Percentiles rank a stretch among this genome's conserved stretches.
Conservation (phyloP, 2,113 vertebrate species). For the Ictalurus furcatus region DNA sequence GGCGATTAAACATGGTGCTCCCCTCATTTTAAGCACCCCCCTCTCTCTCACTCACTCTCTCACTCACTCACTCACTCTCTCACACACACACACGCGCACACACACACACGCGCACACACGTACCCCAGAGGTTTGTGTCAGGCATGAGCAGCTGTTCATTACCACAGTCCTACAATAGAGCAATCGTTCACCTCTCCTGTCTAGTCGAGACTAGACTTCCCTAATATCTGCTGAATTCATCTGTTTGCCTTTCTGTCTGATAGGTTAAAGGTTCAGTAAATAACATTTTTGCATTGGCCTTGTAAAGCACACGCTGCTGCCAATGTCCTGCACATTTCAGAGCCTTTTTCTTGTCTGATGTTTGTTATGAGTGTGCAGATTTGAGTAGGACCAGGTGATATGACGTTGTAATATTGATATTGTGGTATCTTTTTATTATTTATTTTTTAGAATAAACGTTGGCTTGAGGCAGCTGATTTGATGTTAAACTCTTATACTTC, state of each 20-base stretch:
- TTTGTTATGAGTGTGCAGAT: background rate
- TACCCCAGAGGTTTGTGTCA: slow-evolving; percentile 59
- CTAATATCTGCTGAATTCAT: background rate
- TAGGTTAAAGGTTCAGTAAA: background rate
- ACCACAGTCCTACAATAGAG: background rate
- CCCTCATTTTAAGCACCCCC: slow-evolving; percentile 41
- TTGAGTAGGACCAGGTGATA: no score
- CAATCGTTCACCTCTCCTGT: slow-evolving; percentile 41
- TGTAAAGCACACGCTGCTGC: background rate
- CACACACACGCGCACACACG: slow-evolving; percentile 1
- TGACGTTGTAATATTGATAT: background rate
- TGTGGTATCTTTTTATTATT: background rate
- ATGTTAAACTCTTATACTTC: background rate
- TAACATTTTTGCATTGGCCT: background rate
- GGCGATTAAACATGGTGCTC: slow-evolving; percentile 52
- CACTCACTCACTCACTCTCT: background rate
- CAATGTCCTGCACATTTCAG: background rate
- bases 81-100: background rate
- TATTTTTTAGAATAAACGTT: background rate
- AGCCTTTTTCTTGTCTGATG: background rate
- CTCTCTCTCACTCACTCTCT: background rate
- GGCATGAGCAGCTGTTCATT: slow-evolving; percentile 66
- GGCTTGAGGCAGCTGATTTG: background rate
- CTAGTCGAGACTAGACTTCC: background rate
- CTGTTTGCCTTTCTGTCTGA: background rate